Conservation (phyloP, 2,797 vertebrate genomes). For the Craterocephalus amniculus region DNA sequence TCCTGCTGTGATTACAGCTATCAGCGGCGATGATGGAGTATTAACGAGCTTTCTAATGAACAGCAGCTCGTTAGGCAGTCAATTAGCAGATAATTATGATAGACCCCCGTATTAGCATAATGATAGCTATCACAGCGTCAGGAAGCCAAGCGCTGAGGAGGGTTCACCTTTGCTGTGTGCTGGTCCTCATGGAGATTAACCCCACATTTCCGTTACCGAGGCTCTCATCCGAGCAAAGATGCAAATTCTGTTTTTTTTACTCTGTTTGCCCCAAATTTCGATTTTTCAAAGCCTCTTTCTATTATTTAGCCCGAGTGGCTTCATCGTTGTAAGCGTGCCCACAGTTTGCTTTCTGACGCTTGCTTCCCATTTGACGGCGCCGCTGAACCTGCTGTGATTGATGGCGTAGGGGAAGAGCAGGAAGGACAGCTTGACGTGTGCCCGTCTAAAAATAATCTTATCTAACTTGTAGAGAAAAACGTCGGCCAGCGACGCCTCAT, state of each 20-base stretch:
- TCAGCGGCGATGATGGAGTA: constrained; percentile 70
- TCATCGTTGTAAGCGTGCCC: no score
- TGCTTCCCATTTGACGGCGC: constrained; percentile 29
- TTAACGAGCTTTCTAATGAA: constrained; percentile 74
- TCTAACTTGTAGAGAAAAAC: constrained; percentile 21
- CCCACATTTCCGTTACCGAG: constrained; percentile 1
- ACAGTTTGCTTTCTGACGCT: constrained; percentile 16
- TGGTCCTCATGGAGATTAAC: constrained; percentile 16
- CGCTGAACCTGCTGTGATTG: constrained; percentile 33
- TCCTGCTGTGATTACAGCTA: constrained; percentile 69
- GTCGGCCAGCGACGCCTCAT: constrained; percentile 4
- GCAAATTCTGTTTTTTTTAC: not conserved
- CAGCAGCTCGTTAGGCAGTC: constrained; percentile 71
- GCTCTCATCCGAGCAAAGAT: not conserved
- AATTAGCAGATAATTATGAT: constrained; percentile 78
- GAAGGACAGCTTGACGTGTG: constrained; percentile 16
- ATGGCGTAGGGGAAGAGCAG: constrained; percentile 2
- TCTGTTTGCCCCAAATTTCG: not conserved
- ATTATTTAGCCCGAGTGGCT: constrained; percentile 9
- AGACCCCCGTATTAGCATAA: constrained; percentile 63
- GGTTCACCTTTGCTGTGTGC: constrained; percentile 12
- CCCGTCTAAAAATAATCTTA: constrained; percentile 34
- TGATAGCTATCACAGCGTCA: constrained; percentile 58
- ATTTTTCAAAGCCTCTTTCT: not conserved
- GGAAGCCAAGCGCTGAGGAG: constrained; percentile 26